Percentiles rank a stretch among this genome's conserved stretches.
Evolutionary conservation across 37 sponge, comb jelly and placozoan genomes (phyloP).

Genomic region (Dysidea cf. avara): DNA sequence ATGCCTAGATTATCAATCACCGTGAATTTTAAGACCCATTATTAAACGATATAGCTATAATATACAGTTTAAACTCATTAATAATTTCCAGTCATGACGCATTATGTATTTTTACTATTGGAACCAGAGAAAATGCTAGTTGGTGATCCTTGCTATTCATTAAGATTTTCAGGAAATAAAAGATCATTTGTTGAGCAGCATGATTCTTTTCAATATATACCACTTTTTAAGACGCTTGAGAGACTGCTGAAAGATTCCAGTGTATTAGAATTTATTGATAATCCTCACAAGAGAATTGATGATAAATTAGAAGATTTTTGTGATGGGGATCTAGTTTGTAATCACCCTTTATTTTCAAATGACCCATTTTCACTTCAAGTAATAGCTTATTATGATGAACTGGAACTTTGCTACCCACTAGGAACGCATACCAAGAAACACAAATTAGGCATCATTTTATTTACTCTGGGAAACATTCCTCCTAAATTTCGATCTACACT

Average conservation of each 20-base stretch:
- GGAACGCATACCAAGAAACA: conserved; percentile 39
- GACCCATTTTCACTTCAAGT: conserved; percentile 35
- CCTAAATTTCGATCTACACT: conserved; percentile 23
- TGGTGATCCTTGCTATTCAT: too few species aligned
- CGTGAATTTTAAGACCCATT: too few species aligned
- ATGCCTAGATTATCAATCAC: too few species aligned
- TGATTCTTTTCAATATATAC: conserved; percentile 44
- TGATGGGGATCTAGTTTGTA: conserved; percentile 16
- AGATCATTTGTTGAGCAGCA: background rate
- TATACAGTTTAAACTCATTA: too few species aligned
- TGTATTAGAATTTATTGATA: conserved; percentile 10
- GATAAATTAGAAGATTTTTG: conserved; percentile 32
- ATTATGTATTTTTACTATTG: too few species aligned
- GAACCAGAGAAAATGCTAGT: too few species aligned
- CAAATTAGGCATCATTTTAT: conserved; percentile 43
- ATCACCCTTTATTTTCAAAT: conserved; percentile 24
- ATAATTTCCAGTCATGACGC: too few species aligned
- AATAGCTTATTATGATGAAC: conserved; percentile 47
- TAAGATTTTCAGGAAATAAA: too few species aligned
- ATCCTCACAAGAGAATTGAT: conserved; percentile 4
- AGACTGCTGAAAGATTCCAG: conserved; percentile 6
- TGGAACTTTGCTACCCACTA: conserved; percentile 40
- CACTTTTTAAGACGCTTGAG: conserved; percentile 8
- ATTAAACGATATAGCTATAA: too few species aligned
- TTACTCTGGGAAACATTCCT: conserved; percentile 32